Base-by-base conservation (phyloP, 2,888 invertebrate species). In the Drosophila quasianomalipes region DNA sequence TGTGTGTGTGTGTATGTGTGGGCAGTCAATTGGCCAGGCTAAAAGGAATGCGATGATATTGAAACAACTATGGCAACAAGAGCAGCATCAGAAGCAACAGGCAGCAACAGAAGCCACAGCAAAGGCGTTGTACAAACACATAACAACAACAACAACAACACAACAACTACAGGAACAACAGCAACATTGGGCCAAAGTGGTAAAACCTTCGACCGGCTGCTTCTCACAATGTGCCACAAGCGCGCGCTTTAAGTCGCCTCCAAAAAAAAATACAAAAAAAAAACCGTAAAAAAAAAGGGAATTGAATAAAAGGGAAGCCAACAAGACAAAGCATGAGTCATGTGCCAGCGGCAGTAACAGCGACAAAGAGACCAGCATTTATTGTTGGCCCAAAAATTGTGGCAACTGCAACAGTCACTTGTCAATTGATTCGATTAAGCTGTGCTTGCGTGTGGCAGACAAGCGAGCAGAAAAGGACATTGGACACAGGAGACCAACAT, bases 41-140 rank as follows among this genome's bases (percentile, higher is more conserved):
- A 83, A 85, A 78, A 85, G 86, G 85, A 85, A 85, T 85, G 88
- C 83, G 83, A 74, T 85, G 87, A 79, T 84, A 85, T 72, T 79
- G 85, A 83, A 85, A 88, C 85, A 85, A 88, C 81, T 70, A 82
- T 68, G 79, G 72, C 75, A 82, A 69, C 82, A 76, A 70, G 70
- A 83, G 67, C 72, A 77, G 31, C 79, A 66, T 44, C 83, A 79
- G 66, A 70, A 61, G 71, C 65, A 72, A 52, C 66, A 74, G 54
- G 64, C 70, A 72, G 62, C 79, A 74, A 81, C 85, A 85, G 83
- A 82, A 85, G 84, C 85, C 73, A 67, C 73, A 79, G 79, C 70
- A 81, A 85, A 85, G 83, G 83, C 83, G 83, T 85, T 83, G 85
- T 85, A 81, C 72, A 76, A 83, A 83, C 85, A 82, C 74, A 26